Conservation (phyloP, 2,888 invertebrate genomes). For the Leptura quadrifasciata region DNA sequence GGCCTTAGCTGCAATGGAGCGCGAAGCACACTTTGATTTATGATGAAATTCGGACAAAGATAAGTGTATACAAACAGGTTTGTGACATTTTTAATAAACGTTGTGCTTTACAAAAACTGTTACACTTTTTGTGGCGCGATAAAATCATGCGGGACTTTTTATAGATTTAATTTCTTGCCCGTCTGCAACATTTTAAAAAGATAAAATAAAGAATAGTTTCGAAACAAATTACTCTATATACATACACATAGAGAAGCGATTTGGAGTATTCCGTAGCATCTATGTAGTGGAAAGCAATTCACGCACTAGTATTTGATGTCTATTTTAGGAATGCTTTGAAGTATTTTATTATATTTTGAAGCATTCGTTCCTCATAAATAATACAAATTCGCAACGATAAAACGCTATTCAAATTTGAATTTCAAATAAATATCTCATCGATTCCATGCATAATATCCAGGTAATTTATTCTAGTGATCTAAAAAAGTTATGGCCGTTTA, state of each 20-base stretch:
- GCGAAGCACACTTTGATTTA: constrained; percentile 35
- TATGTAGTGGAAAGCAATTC: constrained; percentile 24
- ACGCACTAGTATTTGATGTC: constrained; percentile 28
- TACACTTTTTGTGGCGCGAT: constrained; percentile 12
- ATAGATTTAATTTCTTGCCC: neutral
- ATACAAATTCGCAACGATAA: constrained; percentile 33
- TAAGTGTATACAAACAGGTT: constrained; percentile 36
- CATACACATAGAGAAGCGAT: neutral
- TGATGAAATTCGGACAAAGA: constrained; percentile 30
- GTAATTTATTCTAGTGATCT: neutral
- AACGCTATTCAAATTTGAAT: constrained; percentile 31
- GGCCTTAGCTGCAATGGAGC: constrained; percentile 36
- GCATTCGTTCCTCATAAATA: constrained; percentile 29
- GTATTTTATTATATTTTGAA: constrained; percentile 42
- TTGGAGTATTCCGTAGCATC: neutral
- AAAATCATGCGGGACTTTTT: constrained; percentile 1
- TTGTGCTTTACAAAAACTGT: constrained; percentile 8
- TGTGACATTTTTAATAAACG: constrained; percentile 39
- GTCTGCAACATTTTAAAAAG: neutral
- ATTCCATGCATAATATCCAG: neutral
- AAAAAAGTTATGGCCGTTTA: neutral
- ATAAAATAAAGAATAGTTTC: neutral
- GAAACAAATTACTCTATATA: neutral
- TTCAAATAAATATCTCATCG: constrained; percentile 18
- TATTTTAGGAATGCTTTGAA: constrained; percentile 42